Percentiles rank a stretch among this genome's conserved stretches.
phyloP scores from a whole-genome alignment of 2,797 vertebrate genomes.

The Jordanella pulchra region DNA sequence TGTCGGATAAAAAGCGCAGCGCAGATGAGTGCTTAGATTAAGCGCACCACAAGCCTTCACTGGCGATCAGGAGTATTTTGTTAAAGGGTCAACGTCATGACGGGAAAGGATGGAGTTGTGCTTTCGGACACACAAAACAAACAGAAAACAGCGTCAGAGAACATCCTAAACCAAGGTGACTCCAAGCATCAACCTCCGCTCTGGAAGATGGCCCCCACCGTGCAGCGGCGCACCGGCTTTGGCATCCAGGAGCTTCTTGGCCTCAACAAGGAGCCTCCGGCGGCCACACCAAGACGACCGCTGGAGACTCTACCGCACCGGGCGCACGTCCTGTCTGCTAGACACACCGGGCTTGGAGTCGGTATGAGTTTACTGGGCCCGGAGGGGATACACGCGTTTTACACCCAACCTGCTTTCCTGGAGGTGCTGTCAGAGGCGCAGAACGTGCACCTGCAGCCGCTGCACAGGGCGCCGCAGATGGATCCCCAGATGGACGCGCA shows the following conservation, averaged over 20 bases:
- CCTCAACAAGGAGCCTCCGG: slow-evolving; percentile 92
- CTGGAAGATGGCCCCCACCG: slow-evolving; percentile 75
- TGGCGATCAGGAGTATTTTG: slow-evolving; percentile 73
- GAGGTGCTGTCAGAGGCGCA: slow-evolving; percentile 93
- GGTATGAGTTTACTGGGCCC: slow-evolving; percentile 90
- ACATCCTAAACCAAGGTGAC: slow-evolving; percentile 55
- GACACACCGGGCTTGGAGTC: slow-evolving; percentile 86
- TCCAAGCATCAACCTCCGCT: slow-evolving; percentile 57
- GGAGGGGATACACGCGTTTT: slow-evolving; percentile 91
- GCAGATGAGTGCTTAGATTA: slow-evolving; percentile 67
- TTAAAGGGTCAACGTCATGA: slow-evolving; percentile 78
- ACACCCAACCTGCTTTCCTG: slow-evolving; percentile 91
- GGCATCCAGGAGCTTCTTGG: slow-evolving; percentile 98
- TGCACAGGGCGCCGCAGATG: slow-evolving; percentile 81
- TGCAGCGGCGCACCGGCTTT: slow-evolving; percentile 91
- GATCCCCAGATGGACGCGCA: slow-evolving; percentile 83
- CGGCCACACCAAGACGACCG: slow-evolving; percentile 79
- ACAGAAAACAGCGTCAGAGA: slow-evolving; percentile 72
- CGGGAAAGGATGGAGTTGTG: slow-evolving; percentile 88
- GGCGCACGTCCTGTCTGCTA: slow-evolving; percentile 87
- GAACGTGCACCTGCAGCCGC: slow-evolving; percentile 88
- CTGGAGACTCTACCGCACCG: slow-evolving; percentile 88
- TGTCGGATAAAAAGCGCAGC: slow-evolving; percentile 89
- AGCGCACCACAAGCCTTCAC: slow-evolving; percentile 79
- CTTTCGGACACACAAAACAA: slow-evolving; percentile 84